phyloP scores from a whole-genome alignment of 2,113 vertebrate genomes.

The Oplegnathus fasciatus region DNA sequence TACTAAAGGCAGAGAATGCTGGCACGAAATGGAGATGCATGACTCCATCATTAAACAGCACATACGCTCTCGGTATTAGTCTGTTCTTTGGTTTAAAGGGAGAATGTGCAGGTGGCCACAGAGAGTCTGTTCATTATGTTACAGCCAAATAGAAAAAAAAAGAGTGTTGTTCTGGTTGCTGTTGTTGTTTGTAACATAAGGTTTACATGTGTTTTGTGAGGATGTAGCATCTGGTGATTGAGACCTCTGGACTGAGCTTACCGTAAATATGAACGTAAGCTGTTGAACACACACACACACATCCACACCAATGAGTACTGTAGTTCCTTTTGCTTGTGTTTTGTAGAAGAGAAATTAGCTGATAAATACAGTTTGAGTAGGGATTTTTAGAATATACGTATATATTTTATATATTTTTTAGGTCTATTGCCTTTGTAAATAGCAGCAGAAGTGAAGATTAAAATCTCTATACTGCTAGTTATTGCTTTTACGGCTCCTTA shows the following conservation, averaged over 20 bases:
- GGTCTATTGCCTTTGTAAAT: conserved; percentile 44
- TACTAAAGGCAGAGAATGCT: conserved; percentile 64
- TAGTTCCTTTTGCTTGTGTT: background rate
- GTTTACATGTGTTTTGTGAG: conserved; percentile 8
- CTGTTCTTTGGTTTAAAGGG: conserved; percentile 39
- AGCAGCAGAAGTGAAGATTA: conserved; percentile 56
- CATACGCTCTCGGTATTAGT: conserved; percentile 26
- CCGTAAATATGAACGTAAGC: conserved; percentile 11
- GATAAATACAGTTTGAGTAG: background rate
- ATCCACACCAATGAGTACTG: background rate
- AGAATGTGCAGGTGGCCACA: conserved; percentile 12
- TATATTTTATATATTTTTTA: conserved; percentile 21
- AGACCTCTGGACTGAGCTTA: conserved; percentile 19
- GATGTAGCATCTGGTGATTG: conserved; percentile 39
- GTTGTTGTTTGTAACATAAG: background rate
- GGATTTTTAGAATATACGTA: background rate
- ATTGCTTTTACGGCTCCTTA: conserved; percentile 68
- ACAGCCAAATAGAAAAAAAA: background rate
- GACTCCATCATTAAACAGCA: conserved; percentile 53
- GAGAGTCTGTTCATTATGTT: conserved; percentile 39
- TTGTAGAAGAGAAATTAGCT: background rate
- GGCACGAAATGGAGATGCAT: conserved; percentile 53
- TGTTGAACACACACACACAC: conserved; percentile 15
- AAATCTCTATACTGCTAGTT: conserved; percentile 61
- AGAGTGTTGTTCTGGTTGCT: background rate